A percentile compares a stretch with the other conserved stretches of the same genome.
Evolutionary conservation across 2,113 vertebrate genomes (phyloP).

Genomic region (Pedionomus torquatus): DNA sequence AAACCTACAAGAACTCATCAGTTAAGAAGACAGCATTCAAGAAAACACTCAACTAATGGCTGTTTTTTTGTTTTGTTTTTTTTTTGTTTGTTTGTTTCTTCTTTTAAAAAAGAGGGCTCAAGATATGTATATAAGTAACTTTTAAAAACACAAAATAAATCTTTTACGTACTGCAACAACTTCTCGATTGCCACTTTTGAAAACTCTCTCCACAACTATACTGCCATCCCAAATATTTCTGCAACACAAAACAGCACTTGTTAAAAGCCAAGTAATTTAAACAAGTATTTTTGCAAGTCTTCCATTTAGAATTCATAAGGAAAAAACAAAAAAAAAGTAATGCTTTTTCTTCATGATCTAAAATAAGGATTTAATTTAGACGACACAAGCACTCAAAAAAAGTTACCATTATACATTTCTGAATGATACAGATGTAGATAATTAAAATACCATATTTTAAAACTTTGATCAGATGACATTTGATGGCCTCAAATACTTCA

Average conservation of each 20-base stretch:
- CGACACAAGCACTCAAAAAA: neutral
- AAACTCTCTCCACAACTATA: slow-evolving; percentile 87
- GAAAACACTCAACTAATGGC: fast-evolving
- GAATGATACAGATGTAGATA: neutral
- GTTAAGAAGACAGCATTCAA: neutral
- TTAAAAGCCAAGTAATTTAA: slow-evolving; percentile 3
- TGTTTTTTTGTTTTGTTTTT: too few relatives aligned
- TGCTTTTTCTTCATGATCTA: neutral
- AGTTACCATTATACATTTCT: neutral
- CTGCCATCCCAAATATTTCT: slow-evolving; percentile 98
- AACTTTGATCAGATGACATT: neutral
- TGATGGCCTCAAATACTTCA: neutral
- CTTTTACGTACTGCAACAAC: slow-evolving; percentile 84
- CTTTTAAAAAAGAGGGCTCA: too few relatives aligned
- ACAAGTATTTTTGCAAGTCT: neutral
- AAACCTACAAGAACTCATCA: neutral
- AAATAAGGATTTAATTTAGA: neutral
- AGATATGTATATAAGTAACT: neutral
- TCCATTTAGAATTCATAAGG: neutral
- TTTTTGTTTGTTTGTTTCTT: too few relatives aligned
- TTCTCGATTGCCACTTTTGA: slow-evolving; percentile 86
- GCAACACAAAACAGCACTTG: slow-evolving; percentile 22
- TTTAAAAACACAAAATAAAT: neutral
- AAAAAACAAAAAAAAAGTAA: neutral
- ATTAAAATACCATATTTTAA: neutral